A percentile compares a stretch with the other conserved stretches of the same genome.
phyloP scores from a whole-genome alignment of 2,888 invertebrate genomes.

The Agriopis marginaria region DNA sequence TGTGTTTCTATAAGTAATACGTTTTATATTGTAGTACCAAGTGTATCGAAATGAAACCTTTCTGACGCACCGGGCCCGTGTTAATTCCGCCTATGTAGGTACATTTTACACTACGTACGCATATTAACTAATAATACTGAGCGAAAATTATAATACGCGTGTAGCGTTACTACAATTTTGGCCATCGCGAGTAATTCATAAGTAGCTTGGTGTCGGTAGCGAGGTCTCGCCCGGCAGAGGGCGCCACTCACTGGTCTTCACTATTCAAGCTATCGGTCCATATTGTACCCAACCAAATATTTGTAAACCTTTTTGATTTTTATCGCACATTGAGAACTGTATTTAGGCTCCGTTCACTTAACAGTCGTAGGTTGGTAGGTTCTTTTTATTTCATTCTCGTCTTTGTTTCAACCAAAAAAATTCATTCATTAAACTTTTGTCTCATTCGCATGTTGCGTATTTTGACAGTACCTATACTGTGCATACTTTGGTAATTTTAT shows the following conservation, averaged over 20 bases:
- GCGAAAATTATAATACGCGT: conserved; percentile 79
- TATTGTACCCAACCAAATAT: conserved; percentile 41
- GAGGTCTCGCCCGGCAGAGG: conserved; percentile 12
- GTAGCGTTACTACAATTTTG: conserved; percentile 79
- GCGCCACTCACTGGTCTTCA: conserved; percentile 32
- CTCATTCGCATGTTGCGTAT: too few relatives aligned
- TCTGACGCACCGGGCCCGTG: conserved; percentile 73
- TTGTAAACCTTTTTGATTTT: conserved; percentile 36
- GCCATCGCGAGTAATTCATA: conserved; percentile 79
- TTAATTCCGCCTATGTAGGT: conserved; percentile 59
- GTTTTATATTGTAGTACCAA: conserved; percentile 49
- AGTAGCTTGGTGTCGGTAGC: conserved; percentile 40
- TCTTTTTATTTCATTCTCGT: too few relatives aligned
- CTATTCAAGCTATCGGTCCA: conserved; percentile 32
- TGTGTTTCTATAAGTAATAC: conserved; percentile 62
- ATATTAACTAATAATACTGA: conserved; percentile 80
- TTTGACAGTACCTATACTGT: too few relatives aligned
- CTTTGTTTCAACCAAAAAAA: too few relatives aligned
- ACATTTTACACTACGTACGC: conserved; percentile 58
- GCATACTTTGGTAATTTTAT: too few relatives aligned
- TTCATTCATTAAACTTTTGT: too few relatives aligned
- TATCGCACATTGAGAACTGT: conserved; percentile 1
- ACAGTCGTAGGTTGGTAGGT: too few relatives aligned
- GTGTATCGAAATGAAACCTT: conserved; percentile 54
- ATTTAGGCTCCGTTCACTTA: too few relatives aligned